phyloP scores from a whole-genome alignment of 2,113 vertebrate species.

The Saccopteryx leptura region DNA sequence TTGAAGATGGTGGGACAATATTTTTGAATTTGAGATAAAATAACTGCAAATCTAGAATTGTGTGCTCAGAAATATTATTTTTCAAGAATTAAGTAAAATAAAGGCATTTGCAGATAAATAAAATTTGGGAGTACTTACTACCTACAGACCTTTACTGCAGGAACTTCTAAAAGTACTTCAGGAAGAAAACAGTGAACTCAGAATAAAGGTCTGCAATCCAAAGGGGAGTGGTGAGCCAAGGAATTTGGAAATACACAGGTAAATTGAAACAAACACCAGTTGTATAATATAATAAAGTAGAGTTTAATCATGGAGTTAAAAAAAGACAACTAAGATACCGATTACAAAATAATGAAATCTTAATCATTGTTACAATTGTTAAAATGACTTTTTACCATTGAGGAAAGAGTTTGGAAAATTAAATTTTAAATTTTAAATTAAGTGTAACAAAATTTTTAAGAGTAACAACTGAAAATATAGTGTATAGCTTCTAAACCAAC shows the following conservation, averaged over 20 bases:
- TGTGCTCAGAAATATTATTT: neutral
- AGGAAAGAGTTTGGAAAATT: neutral
- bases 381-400: neutral
- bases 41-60: neutral
- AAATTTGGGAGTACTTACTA: neutral
- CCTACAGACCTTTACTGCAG: neutral
- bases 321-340: neutral
- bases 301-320: neutral
- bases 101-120: neutral
- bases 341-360: neutral
- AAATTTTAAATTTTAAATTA: neutral
- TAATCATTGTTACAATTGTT: neutral
- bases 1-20: neutral
- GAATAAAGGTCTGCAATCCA: neutral
- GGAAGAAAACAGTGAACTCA: neutral
- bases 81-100: constrained; percentile 6
- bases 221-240: neutral
- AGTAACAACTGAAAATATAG: neutral
- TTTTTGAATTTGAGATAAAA: neutral
- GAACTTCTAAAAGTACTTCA: neutral
- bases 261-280: neutral
- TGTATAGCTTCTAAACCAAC: neutral
- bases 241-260: neutral
- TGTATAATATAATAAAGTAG: neutral
- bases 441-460: neutral